A percentile compares a stretch with the other conserved stretches of the same genome.
These are phyloP conservation scores for Notamacropus eugenii DNA, from an alignment of 2,797 vertebrate species.

Conservation along the genomic window DNA sequence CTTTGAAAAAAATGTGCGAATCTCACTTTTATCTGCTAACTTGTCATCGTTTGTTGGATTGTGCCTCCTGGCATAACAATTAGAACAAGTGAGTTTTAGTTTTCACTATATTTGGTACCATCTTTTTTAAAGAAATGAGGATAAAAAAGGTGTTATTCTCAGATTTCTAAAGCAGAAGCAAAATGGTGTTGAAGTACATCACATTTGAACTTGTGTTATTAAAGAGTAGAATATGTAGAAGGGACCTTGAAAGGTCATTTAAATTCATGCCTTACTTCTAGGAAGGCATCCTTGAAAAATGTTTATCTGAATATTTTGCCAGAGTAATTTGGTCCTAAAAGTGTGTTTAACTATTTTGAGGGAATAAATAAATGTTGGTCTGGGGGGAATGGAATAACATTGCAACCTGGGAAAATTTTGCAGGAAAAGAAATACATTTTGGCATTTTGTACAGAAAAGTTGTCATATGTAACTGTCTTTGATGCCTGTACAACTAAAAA, in stretches of 20 bases:
- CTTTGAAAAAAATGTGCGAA: conserved; percentile 62
- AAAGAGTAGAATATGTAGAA: not conserved
- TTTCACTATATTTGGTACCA: conserved; percentile 42
- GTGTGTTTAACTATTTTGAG: not conserved
- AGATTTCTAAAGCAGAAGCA: not conserved
- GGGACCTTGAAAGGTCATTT: not conserved
- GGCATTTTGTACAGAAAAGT: not conserved
- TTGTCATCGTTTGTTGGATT: conserved; percentile 72
- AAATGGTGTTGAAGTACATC: not conserved
- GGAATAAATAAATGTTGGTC: not conserved
- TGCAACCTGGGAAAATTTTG: not conserved
- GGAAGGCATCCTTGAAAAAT: conserved; percentile 24
- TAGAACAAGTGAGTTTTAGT: conserved; percentile 61
- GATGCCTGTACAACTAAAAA: not conserved
- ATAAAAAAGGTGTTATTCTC: not conserved
- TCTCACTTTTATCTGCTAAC: conserved; percentile 71
- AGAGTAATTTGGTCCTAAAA: not conserved
- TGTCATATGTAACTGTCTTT: not conserved
- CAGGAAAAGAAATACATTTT: not conserved
- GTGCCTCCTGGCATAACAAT: conserved; percentile 68
- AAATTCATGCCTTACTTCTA: not conserved
- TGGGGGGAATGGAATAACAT: not conserved
- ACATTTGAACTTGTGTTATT: not conserved
- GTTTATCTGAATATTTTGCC: not conserved
- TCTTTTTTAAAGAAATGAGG: not conserved